Evolutionary conservation across 2,797 vertebrate genomes (phyloP), one percentile per base, ranked within the genome.

Genomic region (Linurgus olivaceus): DNA sequence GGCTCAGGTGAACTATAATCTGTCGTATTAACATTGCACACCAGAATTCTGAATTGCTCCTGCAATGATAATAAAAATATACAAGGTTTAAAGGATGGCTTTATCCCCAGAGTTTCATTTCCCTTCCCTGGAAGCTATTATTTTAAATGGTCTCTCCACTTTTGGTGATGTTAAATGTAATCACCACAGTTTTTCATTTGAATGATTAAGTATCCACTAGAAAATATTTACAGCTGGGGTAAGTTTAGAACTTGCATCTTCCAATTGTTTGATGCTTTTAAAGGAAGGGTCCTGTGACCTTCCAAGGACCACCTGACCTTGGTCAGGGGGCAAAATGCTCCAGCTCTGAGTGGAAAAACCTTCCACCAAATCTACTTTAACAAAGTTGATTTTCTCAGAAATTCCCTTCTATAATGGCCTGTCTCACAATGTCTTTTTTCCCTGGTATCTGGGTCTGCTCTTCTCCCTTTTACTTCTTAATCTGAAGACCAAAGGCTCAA

Each of bases 1-100:
- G 76, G 77, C 93, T 95, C 88, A 94, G 94, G 52, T 96, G 93
- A 91, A 66, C 57, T 71, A 1, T 71, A 63, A 73, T 66, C 24
- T 33, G 18, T 54, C 68, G 62, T 91, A 81, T 95, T 95, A 91
- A 85, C 44, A 31, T 11, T 52, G 66, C 66, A 58, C 20, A 63
- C 20, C 57, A 66, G 73, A 93, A 52, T 72, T 74, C 67, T 74
- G 55, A 86, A 74, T 84, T 74, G 47, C 38, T 87, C 13, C 51
- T 79, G 63, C 19, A 0, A 58, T 55, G n/a, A 57, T 37, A 85
- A 90, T 77, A 84, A 93, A 88, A 81, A 79, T 80, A 52, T n/a
- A 59, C 29, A 29, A 74, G 55, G 58, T 38, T 71, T 67, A 86
- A 88, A 76, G 58, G 29, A 66, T 73, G 66, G 40, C 37, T 95